phyloP scores from a whole-genome alignment of 2,888 invertebrate species.

The Phymatocera aterrima region DNA sequence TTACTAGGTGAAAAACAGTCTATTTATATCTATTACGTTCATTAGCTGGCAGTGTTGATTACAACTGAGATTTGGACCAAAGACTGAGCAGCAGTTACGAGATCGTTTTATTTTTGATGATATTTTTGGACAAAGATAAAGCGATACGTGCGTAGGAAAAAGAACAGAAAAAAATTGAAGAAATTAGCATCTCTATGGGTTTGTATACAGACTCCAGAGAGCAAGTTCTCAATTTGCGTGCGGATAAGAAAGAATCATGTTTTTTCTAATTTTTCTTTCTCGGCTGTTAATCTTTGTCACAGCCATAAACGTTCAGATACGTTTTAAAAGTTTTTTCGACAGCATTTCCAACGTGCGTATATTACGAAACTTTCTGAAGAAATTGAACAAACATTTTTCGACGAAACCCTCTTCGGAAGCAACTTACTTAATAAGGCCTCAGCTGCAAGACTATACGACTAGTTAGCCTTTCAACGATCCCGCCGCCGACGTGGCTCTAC shows the following conservation, averaged over 20 bases:
- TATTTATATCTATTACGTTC: background rate
- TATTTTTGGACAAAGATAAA: background rate
- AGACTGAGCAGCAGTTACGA: slow-evolving; percentile 23
- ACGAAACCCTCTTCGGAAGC: slow-evolving; percentile 35
- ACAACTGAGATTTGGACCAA: background rate
- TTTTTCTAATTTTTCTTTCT: background rate
- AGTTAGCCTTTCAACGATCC: slow-evolving; percentile 32
- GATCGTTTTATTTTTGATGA: slow-evolving; percentile 17
- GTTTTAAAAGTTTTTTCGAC: background rate
- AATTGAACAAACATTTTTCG: background rate
- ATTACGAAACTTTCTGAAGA: slow-evolving; percentile 25
- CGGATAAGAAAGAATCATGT: background rate
- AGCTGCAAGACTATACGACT: slow-evolving; percentile 37
- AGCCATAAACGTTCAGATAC: background rate
- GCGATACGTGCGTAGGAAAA: background rate
- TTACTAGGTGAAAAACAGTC: no score
- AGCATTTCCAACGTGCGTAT: background rate
- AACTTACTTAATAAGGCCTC: slow-evolving; percentile 38
- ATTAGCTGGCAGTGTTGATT: background rate
- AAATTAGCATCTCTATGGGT: slow-evolving; percentile 24
- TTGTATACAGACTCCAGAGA: slow-evolving; percentile 1
- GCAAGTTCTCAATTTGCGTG: background rate
- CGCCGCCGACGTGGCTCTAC: slow-evolving; percentile 32
- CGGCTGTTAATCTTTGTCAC: background rate
- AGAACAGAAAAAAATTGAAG: background rate